A percentile compares a stretch with the other conserved stretches of the same genome.
Conservation (phyloP, 2,113 vertebrate genomes). For the Triplophysa siluroides region DNA sequence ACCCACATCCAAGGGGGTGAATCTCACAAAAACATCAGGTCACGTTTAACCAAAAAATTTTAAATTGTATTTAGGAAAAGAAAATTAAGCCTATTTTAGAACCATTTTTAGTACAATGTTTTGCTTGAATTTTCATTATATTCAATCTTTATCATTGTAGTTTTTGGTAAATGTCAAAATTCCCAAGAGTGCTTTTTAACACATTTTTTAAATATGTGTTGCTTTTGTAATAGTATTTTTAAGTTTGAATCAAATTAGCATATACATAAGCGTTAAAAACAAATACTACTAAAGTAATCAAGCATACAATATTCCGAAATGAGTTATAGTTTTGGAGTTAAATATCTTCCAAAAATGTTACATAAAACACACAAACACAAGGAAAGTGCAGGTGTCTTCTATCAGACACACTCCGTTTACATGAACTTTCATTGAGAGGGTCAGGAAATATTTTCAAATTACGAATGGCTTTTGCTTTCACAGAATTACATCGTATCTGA, state of each 20-base stretch:
- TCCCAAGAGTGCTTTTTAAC: too few species aligned
- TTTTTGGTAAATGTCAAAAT: too few species aligned
- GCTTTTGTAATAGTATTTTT: too few species aligned
- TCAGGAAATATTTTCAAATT: neutral
- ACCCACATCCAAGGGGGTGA: conserved; percentile 43
- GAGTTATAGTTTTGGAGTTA: too few species aligned
- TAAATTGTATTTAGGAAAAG: neutral
- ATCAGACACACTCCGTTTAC: neutral
- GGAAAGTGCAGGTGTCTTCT: neutral
- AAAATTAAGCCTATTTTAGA: neutral
- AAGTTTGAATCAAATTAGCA: too few species aligned
- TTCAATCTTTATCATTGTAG: too few species aligned
- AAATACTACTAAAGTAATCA: too few species aligned
- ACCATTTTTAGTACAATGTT: neutral
- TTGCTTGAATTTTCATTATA: too few species aligned
- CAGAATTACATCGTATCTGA: neutral
- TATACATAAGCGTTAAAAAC: too few species aligned
- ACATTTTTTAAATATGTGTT: too few species aligned
- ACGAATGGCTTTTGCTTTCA: neutral
- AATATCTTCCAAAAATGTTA: too few species aligned
- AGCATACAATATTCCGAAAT: too few species aligned
- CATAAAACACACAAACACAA: neutral
- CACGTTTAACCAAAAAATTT: conserved; percentile 4
- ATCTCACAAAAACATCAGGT: conserved; percentile 30
- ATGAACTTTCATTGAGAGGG: conserved; percentile 5